Percentiles rank a stretch among this genome's conserved stretches.
These are phyloP conservation scores for Brachyopa scutellaris DNA, from an alignment of 2,888 invertebrate species.

Conservation along the genomic window DNA sequence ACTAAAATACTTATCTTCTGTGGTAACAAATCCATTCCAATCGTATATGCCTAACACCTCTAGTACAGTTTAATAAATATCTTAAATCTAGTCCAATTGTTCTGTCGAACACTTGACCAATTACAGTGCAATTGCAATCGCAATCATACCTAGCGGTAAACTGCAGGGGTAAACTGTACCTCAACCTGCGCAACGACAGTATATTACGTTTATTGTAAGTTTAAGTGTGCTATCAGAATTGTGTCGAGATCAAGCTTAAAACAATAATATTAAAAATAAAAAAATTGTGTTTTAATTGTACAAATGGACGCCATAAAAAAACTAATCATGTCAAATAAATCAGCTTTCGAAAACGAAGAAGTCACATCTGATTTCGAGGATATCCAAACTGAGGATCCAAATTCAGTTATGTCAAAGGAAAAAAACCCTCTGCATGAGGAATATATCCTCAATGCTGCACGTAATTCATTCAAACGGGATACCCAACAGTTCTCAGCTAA, in stretches of 20 bases:
- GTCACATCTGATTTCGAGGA: not conserved
- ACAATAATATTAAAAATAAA: too few species aligned
- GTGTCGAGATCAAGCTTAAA: too few species aligned
- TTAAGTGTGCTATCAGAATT: too few species aligned
- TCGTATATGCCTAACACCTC: too few species aligned
- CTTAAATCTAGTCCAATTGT: conserved; percentile 9
- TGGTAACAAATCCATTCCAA: too few species aligned
- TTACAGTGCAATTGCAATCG: not conserved
- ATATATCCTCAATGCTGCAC: conserved; percentile 16
- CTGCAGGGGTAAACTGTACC: too few species aligned
- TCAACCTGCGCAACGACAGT: too few species aligned
- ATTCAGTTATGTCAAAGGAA: conserved; percentile 21
- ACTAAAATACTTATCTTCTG: too few species aligned
- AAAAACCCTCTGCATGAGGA: conserved; percentile 21
- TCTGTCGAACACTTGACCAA: not conserved
- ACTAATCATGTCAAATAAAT: not conserved
- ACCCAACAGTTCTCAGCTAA: conserved; percentile 31
- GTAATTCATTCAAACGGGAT: conserved; percentile 31
- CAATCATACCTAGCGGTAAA: conserved; percentile 12
- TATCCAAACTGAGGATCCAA: not conserved
- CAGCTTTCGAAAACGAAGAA: not conserved
- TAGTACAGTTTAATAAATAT: too few species aligned
- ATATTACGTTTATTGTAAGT: too few species aligned
- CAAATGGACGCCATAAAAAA: not conserved
- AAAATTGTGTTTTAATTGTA: too few species aligned